Percentiles rank a stretch among this genome's conserved stretches.
These are phyloP conservation scores for Dryomyza anilis DNA, from an alignment of 2,888 invertebrate genomes.

Conservation along the genomic window DNA sequence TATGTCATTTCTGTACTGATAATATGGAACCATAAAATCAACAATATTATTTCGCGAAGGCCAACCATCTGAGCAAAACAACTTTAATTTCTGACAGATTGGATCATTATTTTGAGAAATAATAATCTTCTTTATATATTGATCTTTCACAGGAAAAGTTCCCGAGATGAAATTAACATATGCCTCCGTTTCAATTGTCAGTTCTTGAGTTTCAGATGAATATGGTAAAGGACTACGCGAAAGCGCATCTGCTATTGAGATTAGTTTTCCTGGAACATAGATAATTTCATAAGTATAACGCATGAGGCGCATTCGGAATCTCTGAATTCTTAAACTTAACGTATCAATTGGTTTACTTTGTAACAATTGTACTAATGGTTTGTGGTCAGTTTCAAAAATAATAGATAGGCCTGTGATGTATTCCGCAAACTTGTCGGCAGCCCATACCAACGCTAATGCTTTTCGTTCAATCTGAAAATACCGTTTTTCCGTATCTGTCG, in stretches of 20 bases:
- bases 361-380: slow-evolving; percentile 16
- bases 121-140: slow-evolving; percentile 23
- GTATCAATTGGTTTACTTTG: slow-evolving; percentile 18
- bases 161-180: slow-evolving; percentile 19
- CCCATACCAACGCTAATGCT: slow-evolving; percentile 21
- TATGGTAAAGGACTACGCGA: slow-evolving; percentile 3
- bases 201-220: not conserved
- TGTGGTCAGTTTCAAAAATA: slow-evolving; percentile 25
- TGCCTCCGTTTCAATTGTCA: slow-evolving; percentile 13
- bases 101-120: slow-evolving; percentile 3
- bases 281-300: not conserved
- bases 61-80: slow-evolving; percentile 19
- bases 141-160: not conserved
- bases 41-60: slow-evolving; percentile 18
- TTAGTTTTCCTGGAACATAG: slow-evolving; percentile 18
- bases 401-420: slow-evolving; percentile 16
- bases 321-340: slow-evolving; percentile 17
- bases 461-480: slow-evolving; percentile 25
- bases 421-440: slow-evolving; percentile 22
- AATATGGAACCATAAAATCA: slow-evolving; percentile 23
- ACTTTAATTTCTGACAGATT: slow-evolving; percentile 3
- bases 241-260: slow-evolving; percentile 23
- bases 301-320: slow-evolving; percentile 22
- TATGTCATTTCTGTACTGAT: slow-evolving; percentile 18
- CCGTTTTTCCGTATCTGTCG: slow-evolving; percentile 22